Evolutionary conservation across 2,888 invertebrate genomes (phyloP), one percentile per base, ranked within the genome.

Genomic region (Enchytraeus crypticus): DNA sequence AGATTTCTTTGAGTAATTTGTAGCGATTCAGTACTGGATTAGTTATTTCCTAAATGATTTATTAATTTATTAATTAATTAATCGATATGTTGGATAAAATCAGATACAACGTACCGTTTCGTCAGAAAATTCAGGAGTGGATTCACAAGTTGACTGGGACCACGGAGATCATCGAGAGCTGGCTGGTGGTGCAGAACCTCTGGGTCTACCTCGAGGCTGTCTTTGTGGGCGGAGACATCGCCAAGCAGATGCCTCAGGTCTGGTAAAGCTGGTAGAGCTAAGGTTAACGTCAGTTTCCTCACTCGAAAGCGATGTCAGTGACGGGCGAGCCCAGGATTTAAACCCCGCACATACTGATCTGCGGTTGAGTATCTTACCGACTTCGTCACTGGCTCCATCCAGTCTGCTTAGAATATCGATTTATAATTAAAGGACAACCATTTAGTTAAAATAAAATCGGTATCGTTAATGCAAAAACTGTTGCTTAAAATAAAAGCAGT

Each of bases 171-270:
- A 83, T 96, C 61, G 96, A 96, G 78, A 84, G 93, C 63, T 96
- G 96, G 96, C 82, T 96, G n/a, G 82, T 93, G 2, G 96, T 96
- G 0, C 96, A 96, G 80, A 96, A 96, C 77, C 89, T 96, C 87
- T 96, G 96, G 96, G 95, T 96, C 1, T 96, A 96, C 75, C 82
- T 96, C 38, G 96, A 96, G 79, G 96, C 96, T 0, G 96, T 96
- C 0, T 96, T 96, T 78, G 95, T 96, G 0, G 96, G 96, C 5
- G 96, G 96, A 64, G 96, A 96, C 76, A 96, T 96, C 71, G 96
- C 96, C 30, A 96, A 95, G 74, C 96, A 96, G 74, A 80, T 96
- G 57, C 96, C 96, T 0, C 78, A 79, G 74, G 78, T 59, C n/a
- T n/a, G n/a, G n/a, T n/a, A n/a, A n/a, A n/a, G n/a, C n/a, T n/a